Percentiles rank a stretch among this genome's conserved stretches.
phyloP scores from a whole-genome alignment of 2,113 vertebrate genomes.

The Rhinolophus sinicus region DNA sequence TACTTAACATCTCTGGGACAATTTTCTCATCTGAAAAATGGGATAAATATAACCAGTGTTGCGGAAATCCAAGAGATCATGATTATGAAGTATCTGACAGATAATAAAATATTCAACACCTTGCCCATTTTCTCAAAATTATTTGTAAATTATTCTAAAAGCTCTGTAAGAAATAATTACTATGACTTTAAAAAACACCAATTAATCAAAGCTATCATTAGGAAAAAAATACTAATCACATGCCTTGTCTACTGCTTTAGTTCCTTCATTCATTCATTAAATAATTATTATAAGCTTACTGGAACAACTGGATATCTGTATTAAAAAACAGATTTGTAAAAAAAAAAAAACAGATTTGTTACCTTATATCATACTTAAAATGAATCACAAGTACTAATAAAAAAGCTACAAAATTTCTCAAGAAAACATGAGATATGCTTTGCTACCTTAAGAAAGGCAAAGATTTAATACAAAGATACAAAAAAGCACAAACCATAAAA shows the following conservation, averaged over 20 bases:
- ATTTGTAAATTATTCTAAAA: conserved; percentile 19
- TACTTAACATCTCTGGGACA: background rate
- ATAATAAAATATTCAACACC: background rate
- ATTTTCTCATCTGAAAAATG: conserved; percentile 22
- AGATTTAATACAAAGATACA: background rate
- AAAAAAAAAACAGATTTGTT: background rate
- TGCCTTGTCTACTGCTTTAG: background rate
- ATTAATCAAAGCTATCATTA: background rate
- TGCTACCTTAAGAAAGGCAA: background rate
- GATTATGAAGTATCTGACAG: background rate
- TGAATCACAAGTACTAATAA: background rate
- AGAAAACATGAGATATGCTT: background rate
- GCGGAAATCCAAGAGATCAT: background rate
- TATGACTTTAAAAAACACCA: background rate
- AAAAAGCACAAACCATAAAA: background rate
- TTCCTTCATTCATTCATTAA: background rate
- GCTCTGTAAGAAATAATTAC: background rate
- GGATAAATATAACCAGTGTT: background rate
- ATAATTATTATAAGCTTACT: background rate
- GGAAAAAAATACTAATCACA: background rate
- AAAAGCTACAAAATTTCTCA: background rate
- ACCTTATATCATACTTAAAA: background rate
- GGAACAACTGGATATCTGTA: background rate
- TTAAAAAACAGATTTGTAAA: background rate
- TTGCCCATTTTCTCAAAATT: background rate